A percentile compares a stretch with the other conserved stretches of the same genome.
phyloP scores from a whole-genome alignment of 1,140 invertebrate species.

The Andrena cerasifolii region DNA sequence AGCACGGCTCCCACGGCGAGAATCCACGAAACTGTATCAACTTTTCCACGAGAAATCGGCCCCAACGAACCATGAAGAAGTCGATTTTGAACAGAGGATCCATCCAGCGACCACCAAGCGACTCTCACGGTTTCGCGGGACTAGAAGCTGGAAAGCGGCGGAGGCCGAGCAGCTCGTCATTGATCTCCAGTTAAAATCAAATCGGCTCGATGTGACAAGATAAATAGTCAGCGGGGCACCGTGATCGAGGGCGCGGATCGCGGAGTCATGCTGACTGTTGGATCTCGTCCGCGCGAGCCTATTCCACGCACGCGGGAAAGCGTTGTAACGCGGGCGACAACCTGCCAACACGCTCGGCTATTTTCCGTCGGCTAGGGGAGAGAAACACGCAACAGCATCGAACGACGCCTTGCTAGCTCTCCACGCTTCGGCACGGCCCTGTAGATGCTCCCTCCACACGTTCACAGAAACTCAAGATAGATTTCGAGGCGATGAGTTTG shows the following conservation, averaged over 20 bases:
- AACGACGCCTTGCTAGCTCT: not conserved
- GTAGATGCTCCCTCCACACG: too few relatives aligned
- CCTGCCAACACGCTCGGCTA: constrained; percentile 23
- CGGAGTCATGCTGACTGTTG: constrained; percentile 76
- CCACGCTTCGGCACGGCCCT: too few relatives aligned
- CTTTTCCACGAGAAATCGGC: not conserved
- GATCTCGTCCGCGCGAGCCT: constrained; percentile 39
- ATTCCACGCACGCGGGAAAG: constrained; percentile 54
- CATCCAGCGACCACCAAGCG: not conserved
- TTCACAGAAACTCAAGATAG: too few relatives aligned
- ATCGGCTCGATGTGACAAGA: constrained; percentile 78
- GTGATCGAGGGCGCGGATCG: constrained; percentile 72
- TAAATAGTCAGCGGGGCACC: constrained; percentile 76
- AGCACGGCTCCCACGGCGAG: not conserved
- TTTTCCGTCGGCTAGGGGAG: constrained; percentile 2
- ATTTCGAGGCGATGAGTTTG: too few relatives aligned
- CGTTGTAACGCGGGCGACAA: constrained; percentile 12
- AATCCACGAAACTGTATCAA: not conserved
- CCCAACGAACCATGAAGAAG: not conserved
- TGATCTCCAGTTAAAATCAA: constrained; percentile 77
- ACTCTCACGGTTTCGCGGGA: constrained; percentile 31
- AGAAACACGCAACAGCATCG: not conserved
- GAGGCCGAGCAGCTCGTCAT: constrained; percentile 65
- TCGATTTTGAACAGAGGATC: not conserved
- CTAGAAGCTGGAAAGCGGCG: constrained; percentile 57